Evolutionary conservation across 2,888 invertebrate species (phyloP), one percentile per base, ranked within the genome.

Genomic region (Andricus curvator): DNA sequence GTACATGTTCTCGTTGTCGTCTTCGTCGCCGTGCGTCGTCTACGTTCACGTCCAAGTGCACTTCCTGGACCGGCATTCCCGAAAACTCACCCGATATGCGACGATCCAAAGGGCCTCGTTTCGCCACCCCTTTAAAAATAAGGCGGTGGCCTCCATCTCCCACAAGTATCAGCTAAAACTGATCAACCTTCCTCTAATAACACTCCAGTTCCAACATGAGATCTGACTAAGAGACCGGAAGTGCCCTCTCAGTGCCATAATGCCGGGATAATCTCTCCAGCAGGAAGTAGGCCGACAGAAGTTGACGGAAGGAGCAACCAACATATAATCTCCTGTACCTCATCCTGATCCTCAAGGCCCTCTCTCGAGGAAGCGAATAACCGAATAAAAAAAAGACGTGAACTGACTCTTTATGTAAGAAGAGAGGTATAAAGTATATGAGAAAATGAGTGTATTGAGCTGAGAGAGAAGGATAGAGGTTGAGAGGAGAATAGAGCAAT

Each of bases 1-100:
- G 60, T 60, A 70, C 62, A 67, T 67, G 67, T 68, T 62, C 60
- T 17, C 37, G 37, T 37, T n/a, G 41, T 17, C 41, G 78, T 70
- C 56, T 44, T 60, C 68, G 37, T 78, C 67, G 44, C 2, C 44
- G 44, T 67, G 56, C 33, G 25, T 70, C 51, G 41, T 70, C 56
- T 15, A 44, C 44, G 13, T 44, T 44, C 25, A 44, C 68, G 56
- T 68, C 68, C 37, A 68, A 25, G 68, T 44, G 37, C 33, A 66
- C 44, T 29, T 48, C 33, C 33, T 25, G 51, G 70, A 44, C 13
- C 44, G 13, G 15, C 44, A 44, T 44, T 44, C n/a, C n/a, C 33
- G 51, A 11, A n/a, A 74, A 74, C 51, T 17, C 51, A 74, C 20
- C 33, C 70, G 51, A 33, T 33, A 74, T 74, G 70, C 70, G 20